These are phyloP conservation scores for Rhynchonycteris naso DNA, from an alignment of 2,797 vertebrate species.

Conservation along the genomic window DNA sequence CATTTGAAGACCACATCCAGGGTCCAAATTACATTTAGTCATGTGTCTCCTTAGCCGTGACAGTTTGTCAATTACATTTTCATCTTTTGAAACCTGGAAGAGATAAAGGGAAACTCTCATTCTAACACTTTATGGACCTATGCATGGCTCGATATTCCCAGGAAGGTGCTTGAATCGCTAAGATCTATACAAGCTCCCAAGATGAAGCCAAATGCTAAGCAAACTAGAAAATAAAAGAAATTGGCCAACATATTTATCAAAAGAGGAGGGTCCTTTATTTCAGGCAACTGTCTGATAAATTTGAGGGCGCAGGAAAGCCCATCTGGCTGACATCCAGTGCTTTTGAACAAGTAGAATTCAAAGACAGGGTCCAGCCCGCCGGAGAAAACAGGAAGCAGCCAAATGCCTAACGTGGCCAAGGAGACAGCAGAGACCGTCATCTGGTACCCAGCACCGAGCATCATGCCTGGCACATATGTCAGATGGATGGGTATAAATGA, in stretches of 20 bases:
- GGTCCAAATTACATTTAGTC: neutral
- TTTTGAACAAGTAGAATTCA: slow-evolving; percentile 69
- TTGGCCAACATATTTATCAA: neutral
- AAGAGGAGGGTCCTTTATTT: neutral
- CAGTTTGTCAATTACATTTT: neutral
- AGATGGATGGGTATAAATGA: neutral
- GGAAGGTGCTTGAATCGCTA: neutral
- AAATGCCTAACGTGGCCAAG: slow-evolving; percentile 48
- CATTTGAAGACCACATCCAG: neutral
- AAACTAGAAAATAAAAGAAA: neutral
- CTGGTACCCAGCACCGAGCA: slow-evolving; percentile 59
- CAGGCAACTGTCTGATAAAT: slow-evolving; percentile 40
- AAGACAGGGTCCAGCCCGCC: slow-evolving; percentile 59
- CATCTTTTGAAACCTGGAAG: neutral
- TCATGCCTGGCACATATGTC: neutral
- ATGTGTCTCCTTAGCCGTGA: neutral
- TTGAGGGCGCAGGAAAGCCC: neutral
- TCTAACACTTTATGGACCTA: neutral
- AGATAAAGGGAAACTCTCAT: neutral
- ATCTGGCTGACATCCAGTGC: slow-evolving; percentile 14
- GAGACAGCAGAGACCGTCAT: slow-evolving; percentile 69
- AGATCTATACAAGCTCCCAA: neutral
- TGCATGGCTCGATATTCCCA: neutral
- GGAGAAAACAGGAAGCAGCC: slow-evolving; percentile 69
- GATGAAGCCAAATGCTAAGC: neutral